A percentile compares a stretch with the other conserved stretches of the same genome.
These are phyloP conservation scores for Gadus macrocephalus DNA, from an alignment of 2,113 vertebrate genomes.

Conservation along the genomic window DNA sequence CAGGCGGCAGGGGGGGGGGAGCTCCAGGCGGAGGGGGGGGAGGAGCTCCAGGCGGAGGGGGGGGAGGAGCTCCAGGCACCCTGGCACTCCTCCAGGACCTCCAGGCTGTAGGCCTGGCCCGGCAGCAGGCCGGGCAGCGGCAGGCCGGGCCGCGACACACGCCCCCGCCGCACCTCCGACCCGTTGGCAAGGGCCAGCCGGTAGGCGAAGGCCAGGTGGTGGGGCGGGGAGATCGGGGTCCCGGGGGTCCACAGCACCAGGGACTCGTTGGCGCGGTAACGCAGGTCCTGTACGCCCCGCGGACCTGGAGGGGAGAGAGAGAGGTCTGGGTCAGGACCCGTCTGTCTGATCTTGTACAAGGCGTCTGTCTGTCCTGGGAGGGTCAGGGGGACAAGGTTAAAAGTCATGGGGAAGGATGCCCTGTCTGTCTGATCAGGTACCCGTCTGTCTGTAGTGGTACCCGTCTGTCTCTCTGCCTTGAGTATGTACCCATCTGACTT, in stretches of 20 bases:
- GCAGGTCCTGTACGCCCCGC: slow-evolving; percentile 46
- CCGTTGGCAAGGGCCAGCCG: slow-evolving; percentile 44
- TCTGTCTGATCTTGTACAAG: no score
- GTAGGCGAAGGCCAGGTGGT: slow-evolving; percentile 37
- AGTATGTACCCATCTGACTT: no score
- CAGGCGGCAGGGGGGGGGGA: not conserved
- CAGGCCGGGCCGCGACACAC: slow-evolving; percentile 16
- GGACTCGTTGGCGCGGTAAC: slow-evolving; percentile 47
- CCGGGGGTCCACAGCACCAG: slow-evolving; percentile 36
- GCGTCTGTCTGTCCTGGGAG: no score
- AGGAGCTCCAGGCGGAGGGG: not conserved
- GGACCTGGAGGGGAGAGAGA: slow-evolving; percentile 38
- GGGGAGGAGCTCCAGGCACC: not conserved
- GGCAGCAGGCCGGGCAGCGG: slow-evolving; percentile 30
- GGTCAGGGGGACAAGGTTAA: no score
- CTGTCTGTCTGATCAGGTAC: no score
- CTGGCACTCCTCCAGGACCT: slow-evolving; percentile 60
- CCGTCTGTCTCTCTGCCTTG: no score
- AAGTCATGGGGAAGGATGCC: no score
- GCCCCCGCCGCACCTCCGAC: slow-evolving; percentile 23
- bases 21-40: no score
- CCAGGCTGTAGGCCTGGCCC: slow-evolving; percentile 45
- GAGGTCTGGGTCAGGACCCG: not conserved
- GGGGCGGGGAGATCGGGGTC: not conserved
- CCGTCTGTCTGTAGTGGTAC: no score